These are phyloP conservation scores for Aspidoscelis tigris DNA, from an alignment of 2,113 vertebrate genomes.

Conservation along the genomic window DNA sequence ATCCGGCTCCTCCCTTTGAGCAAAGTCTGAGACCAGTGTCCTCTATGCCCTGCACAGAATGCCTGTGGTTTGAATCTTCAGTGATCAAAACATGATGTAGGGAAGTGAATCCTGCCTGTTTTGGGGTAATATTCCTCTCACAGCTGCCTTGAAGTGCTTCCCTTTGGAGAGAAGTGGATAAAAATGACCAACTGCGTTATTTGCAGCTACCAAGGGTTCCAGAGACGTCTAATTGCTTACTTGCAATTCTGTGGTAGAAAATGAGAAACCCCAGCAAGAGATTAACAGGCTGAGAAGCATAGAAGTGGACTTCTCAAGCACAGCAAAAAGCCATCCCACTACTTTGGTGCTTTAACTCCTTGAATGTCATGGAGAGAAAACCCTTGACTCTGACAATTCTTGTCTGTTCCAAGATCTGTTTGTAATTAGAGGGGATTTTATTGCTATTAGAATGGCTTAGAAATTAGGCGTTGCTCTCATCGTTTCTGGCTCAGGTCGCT, in stretches of 20 bases:
- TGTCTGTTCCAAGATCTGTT: no score
- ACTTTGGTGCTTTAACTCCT: no score
- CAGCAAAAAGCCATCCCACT: not conserved
- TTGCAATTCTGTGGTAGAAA: conserved; percentile 23
- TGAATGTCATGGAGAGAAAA: not conserved
- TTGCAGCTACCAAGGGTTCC: not conserved
- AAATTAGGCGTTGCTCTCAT: no score
- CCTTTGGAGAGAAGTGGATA: not conserved
- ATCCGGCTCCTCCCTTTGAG: no score
- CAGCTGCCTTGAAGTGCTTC: not conserved
- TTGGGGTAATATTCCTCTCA: no score
- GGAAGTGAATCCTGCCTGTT: not conserved
- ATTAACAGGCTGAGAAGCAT: not conserved
- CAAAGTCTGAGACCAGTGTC: no score
- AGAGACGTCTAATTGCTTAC: not conserved
- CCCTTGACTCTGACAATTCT: no score
- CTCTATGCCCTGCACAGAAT: not conserved
- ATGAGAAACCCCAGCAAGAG: conserved; percentile 33
- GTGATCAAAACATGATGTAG: not conserved
- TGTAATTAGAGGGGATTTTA: no score
- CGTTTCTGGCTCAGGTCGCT: no score
- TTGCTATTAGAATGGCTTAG: no score
- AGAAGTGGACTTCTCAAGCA: rapidly evolving
- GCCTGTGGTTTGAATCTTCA: not conserved
- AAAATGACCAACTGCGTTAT: not conserved